Evolutionary conservation across 1,140 invertebrate genomes (phyloP).

Genomic region (Neodiprion virginianus): DNA sequence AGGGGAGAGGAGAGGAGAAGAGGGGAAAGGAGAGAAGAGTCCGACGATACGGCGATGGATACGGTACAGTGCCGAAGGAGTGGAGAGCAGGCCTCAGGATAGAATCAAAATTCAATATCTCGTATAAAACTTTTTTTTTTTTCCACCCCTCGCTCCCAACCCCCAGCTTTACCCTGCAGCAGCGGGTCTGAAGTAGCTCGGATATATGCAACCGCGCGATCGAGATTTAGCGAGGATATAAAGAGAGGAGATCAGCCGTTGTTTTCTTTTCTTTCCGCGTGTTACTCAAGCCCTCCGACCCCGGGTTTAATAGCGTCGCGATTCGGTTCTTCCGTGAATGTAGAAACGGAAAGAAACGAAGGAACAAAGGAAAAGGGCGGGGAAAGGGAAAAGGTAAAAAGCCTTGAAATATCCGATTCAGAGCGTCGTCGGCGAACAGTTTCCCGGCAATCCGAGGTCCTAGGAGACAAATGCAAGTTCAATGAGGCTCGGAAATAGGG

Average conservation of each 20-base stretch:
- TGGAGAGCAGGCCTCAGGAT: conserved; percentile 20
- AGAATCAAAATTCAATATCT: conserved; percentile 47
- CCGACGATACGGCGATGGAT: neutral
- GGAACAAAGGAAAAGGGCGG: neutral
- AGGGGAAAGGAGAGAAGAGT: neutral
- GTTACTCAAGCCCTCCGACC: neutral
- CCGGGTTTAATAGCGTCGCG: too few species aligned
- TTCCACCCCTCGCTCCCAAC: too few species aligned
- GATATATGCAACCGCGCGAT: too few species aligned
- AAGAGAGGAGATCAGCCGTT: neutral
- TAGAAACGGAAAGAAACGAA: conserved; percentile 5
- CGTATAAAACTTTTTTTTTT: neutral
- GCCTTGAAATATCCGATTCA: too few species aligned
- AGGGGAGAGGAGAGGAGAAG: neutral
- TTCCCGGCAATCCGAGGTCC: neutral
- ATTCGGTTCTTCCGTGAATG: neutral
- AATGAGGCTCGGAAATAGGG: conserved; percentile 4
- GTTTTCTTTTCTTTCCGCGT: neutral
- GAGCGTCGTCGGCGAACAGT: conserved; percentile 1
- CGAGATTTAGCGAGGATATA: too few species aligned
- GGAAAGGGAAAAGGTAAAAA: neutral
- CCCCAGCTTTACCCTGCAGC: too few species aligned
- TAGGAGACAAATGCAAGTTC: conserved; percentile 5
- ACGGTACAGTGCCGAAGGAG: neutral
- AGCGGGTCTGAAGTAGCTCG: too few species aligned